Evolutionary conservation across 2,888 invertebrate genomes (phyloP), one percentile per base, ranked within the genome.

Genomic region (Cataglyphis altisquamis): DNA sequence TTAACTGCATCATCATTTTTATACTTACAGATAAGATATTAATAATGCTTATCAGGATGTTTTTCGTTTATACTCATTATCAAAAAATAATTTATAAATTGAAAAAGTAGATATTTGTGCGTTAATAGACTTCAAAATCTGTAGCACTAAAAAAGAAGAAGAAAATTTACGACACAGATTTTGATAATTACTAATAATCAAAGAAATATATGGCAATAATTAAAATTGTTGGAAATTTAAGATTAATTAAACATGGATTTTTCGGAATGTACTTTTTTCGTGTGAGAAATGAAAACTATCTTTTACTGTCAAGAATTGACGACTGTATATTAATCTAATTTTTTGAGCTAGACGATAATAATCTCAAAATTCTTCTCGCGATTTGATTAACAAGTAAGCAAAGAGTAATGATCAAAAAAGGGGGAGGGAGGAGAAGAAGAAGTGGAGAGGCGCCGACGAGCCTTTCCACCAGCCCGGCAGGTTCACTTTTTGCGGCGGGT

Each of bases 381-480:
- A 36, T 83, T 36, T 45, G 68, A 62, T 68, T 52, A 83, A 83
- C 62, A 83, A 63, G 82, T 39, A 41, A 32, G 81, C 41, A 62
- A 21, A 21, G 68, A 62, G 68, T 32, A 57, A 62, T 36, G 62
- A 39, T 80, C 15, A 82, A 67, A 80, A 78, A 78, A 77, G 12
- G 15, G n/a, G 18, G 57, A 39, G 52, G 36, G 57, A 41, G 68
- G 10, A 10, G 55, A 52, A 1, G n/a, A 52, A n/a, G 74, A n/a
- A 52, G 8, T 8, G 41, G 39, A 82, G 39, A 72, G 63, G 80
- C 80, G 80, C 80, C 67, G 78, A 78, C 72, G 78, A 48, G 74
- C 25, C 73, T 80, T 60, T 72, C 60, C 73, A 68, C n/a, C 52
- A 68, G 60, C 45, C 45, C 73, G 73, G 73, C 78, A 36, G 78